Base-by-base conservation (phyloP, 37 sponge, comb jelly and placozoan species). In the Chondrilla cf. caribensis region DNA sequence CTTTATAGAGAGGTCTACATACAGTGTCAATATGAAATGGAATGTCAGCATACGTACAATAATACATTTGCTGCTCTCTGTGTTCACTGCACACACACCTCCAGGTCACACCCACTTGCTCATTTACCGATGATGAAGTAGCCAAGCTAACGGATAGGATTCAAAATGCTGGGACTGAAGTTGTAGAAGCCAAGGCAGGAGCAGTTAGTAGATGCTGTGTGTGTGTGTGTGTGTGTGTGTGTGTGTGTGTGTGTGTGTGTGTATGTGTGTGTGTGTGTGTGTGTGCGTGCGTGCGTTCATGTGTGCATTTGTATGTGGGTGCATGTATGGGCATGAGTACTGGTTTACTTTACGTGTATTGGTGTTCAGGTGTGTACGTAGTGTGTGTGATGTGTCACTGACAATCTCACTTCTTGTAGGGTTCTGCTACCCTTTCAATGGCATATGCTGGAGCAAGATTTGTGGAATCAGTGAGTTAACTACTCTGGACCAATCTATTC, bases 151-250 rank as follows among this genome's bases (percentile, higher is more conserved):
- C 99, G 17, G 86, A 83, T 21, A 87, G 99, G 62, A 98, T 98
- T 28, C 99, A 98, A 79, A 96, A 96, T 80, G 99, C 99, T 65
- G 99, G 99, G 24, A 98, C 99, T 47, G 99, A 98, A 80, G 99
- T 98, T 5, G 99, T 98, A 15, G 94, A 98, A 55, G 99, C 99
- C 28, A 98, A 98, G 79, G 99, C 99, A 60, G 99, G 99, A 82
- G 94, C 96, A 25, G 94, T 92, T 55, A 67, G 93, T 84, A 7
- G 59, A 51, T 2, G 54, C 43, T 40, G 57, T 77, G 31, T 77
- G 43, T 35, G 31, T 19, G 29, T 62, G 64, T 62, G 64, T 26
- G 22, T 62, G 25, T 62, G 64, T 62, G 29, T 26, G 64, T 26
- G 29, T 26, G 64, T 62, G 64, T 26, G 64, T 62, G 64, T 62